Evolutionary conservation across 2,888 invertebrate genomes (phyloP).

Genomic region (Plutella xylostella): DNA sequence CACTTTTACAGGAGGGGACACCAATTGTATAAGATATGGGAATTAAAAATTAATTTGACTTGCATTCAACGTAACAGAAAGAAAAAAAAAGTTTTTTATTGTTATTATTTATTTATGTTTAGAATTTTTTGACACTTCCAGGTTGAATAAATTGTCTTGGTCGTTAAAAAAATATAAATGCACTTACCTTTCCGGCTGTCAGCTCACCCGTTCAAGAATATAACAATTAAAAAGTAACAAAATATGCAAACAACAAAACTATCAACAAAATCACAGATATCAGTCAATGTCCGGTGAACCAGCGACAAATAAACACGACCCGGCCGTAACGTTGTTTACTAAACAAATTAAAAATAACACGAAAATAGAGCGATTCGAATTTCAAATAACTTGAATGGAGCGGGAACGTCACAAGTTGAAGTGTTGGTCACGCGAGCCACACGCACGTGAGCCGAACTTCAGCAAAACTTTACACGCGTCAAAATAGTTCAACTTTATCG

Average conservation of each 20-base stretch:
- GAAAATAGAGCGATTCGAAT: slow-evolving; percentile 1
- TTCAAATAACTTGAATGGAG: background rate
- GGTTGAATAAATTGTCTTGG: too few relatives aligned
- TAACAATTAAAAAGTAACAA: slow-evolving; percentile 42
- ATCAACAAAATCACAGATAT: slow-evolving; percentile 51
- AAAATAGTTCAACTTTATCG: slow-evolving; percentile 27
- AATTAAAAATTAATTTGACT: slow-evolving; percentile 2
- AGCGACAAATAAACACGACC: slow-evolving; percentile 26
- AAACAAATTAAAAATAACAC: slow-evolving; percentile 3
- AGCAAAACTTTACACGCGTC: slow-evolving; percentile 48
- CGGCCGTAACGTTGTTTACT: slow-evolving; percentile 23
- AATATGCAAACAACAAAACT: slow-evolving; percentile 46
- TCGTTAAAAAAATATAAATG: background rate
- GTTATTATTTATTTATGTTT: too few relatives aligned
- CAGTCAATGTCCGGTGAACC: slow-evolving; percentile 43
- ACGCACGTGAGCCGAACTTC: slow-evolving; percentile 58
- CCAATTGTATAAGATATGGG: slow-evolving; percentile 30
- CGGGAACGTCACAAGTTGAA: background rate
- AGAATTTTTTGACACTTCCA: too few relatives aligned
- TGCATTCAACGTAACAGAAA: too few relatives aligned
- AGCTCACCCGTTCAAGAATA: slow-evolving; percentile 24
- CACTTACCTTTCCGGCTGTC: slow-evolving; percentile 41
- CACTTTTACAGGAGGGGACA: slow-evolving; percentile 27
- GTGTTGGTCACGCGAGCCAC: slow-evolving; percentile 30
- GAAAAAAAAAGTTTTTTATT: too few relatives aligned